Conservation (phyloP, 2,797 vertebrate genomes). For the Xerus rutilus region DNA sequence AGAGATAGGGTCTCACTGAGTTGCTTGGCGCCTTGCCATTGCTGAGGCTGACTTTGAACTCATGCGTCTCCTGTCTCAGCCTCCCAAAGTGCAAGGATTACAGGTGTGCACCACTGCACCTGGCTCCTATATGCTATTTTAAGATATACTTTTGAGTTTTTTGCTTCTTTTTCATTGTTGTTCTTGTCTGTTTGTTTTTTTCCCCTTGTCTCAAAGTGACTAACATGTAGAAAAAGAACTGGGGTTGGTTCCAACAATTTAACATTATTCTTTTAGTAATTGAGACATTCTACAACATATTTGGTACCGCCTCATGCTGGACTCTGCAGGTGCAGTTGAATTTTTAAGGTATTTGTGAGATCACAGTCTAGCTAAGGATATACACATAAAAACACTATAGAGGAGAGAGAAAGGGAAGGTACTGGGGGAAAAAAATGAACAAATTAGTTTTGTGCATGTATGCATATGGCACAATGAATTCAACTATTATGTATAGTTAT, state of each 20-base stretch:
- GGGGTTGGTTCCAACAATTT: background rate
- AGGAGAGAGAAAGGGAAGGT: too few species aligned
- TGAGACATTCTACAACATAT: background rate
- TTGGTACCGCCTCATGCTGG: background rate
- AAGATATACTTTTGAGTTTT: background rate
- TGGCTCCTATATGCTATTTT: too few species aligned
- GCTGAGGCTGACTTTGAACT: too few species aligned
- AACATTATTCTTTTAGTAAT: background rate
- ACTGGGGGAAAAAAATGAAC: too few species aligned
- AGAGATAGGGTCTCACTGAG: too few species aligned
- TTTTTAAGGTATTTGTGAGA: background rate
- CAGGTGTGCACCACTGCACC: too few species aligned
- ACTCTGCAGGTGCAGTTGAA: background rate
- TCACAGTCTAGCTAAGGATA: background rate
- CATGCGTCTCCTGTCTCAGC: too few species aligned
- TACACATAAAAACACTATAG: background rate
- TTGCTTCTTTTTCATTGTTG: background rate
- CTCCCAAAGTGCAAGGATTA: too few species aligned
- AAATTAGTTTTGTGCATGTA: too few species aligned
- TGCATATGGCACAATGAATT: too few species aligned
- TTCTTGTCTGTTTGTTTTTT: background rate
- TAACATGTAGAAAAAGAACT: background rate
- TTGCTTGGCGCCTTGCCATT: too few species aligned
- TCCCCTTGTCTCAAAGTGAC: background rate
- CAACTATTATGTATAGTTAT: too few species aligned